phyloP scores from a whole-genome alignment of 1,140 invertebrate species.

The Linepithema humile region DNA sequence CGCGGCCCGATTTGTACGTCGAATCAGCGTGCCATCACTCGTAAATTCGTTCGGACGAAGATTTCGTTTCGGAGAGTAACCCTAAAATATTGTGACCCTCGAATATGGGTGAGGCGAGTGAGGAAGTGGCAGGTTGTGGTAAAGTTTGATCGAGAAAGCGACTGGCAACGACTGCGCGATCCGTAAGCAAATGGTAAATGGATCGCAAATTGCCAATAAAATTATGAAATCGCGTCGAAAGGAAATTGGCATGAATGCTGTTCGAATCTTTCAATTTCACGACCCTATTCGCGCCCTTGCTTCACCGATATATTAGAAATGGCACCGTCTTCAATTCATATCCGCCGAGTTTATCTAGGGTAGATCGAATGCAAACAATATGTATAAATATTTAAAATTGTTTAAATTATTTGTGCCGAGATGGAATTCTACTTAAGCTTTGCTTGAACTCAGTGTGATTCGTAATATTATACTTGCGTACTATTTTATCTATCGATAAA shows the following conservation, averaged over 20 bases:
- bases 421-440: not conserved
- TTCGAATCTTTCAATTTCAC: conserved; percentile 81
- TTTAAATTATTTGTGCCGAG: not conserved
- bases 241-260: conserved; percentile 82
- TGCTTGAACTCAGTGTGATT: not conserved
- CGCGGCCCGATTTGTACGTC: conserved; percentile 66
- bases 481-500: too few relatives aligned
- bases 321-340: conserved; percentile 43
- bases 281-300: conserved; percentile 68
- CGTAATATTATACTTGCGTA: too few relatives aligned
- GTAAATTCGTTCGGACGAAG: conserved; percentile 74
- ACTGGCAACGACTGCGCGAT: conserved; percentile 48
- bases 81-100: conserved; percentile 69
- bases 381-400: not conserved
- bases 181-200: conserved; percentile 67
- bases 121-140: conserved; percentile 45
- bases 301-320: conserved; percentile 41
- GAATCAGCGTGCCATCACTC: conserved; percentile 72
- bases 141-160: conserved; percentile 59
- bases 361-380: not conserved
- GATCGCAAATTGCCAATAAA: conserved; percentile 82
- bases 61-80: conserved; percentile 72
- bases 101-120: conserved; percentile 47
- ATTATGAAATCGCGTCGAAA: conserved; percentile 79
- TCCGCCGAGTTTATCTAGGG: not conserved